Conservation (phyloP, 2,797 vertebrate species). For the Alca torda region DNA sequence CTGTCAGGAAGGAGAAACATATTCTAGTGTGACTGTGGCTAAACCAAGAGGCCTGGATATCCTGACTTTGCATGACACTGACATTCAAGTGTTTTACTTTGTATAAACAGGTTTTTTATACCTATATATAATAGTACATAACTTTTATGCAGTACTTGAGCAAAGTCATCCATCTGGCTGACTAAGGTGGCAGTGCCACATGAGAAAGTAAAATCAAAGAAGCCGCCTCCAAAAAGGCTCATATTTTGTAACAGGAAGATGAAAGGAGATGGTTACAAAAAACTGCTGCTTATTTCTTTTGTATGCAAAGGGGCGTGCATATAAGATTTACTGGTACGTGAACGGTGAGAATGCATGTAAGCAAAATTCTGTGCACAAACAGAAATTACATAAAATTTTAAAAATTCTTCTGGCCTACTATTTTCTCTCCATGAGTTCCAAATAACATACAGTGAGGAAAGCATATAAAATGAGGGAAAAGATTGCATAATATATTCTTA, state of each 20-base stretch:
- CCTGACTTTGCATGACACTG: background rate
- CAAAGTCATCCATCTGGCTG: background rate
- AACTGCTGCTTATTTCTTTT: background rate
- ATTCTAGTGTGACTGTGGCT: background rate
- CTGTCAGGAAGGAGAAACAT: background rate
- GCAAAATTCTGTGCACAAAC: background rate
- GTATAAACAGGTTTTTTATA: background rate
- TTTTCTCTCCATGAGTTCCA: background rate
- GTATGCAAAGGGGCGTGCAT: background rate
- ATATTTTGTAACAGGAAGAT: background rate
- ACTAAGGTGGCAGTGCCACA: background rate
- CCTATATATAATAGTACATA: background rate
- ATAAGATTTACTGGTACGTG: background rate
- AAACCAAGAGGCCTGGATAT: background rate
- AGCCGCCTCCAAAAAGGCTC: background rate
- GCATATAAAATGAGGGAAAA: background rate
- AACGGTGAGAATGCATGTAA: background rate
- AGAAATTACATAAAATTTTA: background rate
- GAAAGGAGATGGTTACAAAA: background rate
- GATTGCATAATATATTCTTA: background rate
- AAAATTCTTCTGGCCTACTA: background rate
- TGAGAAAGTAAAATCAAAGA: background rate
- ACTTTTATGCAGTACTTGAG: background rate
- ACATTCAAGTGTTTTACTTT: background rate
- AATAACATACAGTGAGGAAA: background rate